phyloP scores from a whole-genome alignment of 2,113 vertebrate species.

The Hippocampus guttulatus region DNA sequence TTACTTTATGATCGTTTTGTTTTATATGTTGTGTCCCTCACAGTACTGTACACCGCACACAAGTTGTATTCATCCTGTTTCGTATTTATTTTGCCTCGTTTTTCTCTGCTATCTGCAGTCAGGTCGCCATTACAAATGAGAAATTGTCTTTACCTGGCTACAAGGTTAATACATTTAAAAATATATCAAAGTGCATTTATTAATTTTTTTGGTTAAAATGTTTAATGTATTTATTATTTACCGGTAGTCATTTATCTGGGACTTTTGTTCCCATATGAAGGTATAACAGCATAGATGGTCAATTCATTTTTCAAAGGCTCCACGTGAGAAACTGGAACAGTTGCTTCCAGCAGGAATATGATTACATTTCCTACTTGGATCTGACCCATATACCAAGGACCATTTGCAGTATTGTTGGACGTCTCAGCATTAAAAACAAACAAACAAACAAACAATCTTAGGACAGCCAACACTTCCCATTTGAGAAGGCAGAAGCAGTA shows the following conservation, averaged over 20 bases:
- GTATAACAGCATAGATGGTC: background rate
- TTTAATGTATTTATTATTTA: background rate
- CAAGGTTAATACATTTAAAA: too few relatives aligned
- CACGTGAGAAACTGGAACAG: background rate
- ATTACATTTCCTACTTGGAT: background rate
- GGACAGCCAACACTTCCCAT: background rate
- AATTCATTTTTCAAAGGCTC: background rate
- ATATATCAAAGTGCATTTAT: too few relatives aligned
- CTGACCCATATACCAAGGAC: conserved; percentile 4
- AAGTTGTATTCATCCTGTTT: background rate
- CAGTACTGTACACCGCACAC: too few relatives aligned
- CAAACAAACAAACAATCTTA: background rate
- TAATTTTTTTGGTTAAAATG: too few relatives aligned
- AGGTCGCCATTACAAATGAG: too few relatives aligned
- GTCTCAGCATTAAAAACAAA: background rate
- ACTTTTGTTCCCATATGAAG: background rate
- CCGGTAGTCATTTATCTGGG: background rate
- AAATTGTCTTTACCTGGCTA: too few relatives aligned
- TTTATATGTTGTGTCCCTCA: too few relatives aligned
- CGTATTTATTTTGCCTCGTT: background rate
- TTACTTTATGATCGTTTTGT: too few relatives aligned
- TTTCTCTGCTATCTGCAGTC: background rate
- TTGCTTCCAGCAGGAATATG: background rate
- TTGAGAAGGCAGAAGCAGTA: background rate
- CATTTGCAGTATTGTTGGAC: background rate